Base-by-base conservation (phyloP, 2,888 invertebrate species). In the Xanthorhoe spadicearia region DNA sequence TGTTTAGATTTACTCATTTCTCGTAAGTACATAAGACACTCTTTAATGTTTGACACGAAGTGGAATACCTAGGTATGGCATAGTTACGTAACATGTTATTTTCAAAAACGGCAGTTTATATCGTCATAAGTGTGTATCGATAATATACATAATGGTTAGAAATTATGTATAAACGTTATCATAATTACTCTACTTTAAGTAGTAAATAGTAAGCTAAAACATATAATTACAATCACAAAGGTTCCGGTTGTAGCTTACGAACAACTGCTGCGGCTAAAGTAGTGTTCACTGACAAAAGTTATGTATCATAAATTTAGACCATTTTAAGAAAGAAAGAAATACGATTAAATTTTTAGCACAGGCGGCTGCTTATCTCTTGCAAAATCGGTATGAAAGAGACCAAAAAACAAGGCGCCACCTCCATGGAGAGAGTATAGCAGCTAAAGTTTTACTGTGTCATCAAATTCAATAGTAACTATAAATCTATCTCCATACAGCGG, bases 11-110 rank as follows among this genome's bases (percentile, higher is more conserved):
- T 61, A 53, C 58, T 32, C 17, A 57, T 56, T 57, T 38, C 49
- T 61, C 54, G 46, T 71, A 73, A 73, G 73, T 71, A n/a, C 32
- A 62, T 54, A 60, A 67, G 64, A 58, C 38, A 64, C 49, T 58
- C 61, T 69, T 69, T 55, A 35, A 69, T 70, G 63, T 55, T 53
- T 66, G 51, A 68, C 71, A 72, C 58, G 58, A 64, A 55, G 67
- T 53, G 18, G 60, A 63, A 54, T 51, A 23, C 9, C 13, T 18
- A 65, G 50, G 28, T 67, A 68, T 43, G 56, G 53, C 64, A 66
- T 66, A 67, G 64, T 61, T 49, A 43, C 56, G 35, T 58, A 49
- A 56, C 48, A 63, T 28, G 52, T 69, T 48, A 15, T 55, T 55
- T 35, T 19, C 53, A 58, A 52, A 66, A 68, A 69, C 63, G 68